These are phyloP conservation scores for Kryptopterus vitreolus DNA, from an alignment of 2,797 vertebrate species.

Conservation along the genomic window DNA sequence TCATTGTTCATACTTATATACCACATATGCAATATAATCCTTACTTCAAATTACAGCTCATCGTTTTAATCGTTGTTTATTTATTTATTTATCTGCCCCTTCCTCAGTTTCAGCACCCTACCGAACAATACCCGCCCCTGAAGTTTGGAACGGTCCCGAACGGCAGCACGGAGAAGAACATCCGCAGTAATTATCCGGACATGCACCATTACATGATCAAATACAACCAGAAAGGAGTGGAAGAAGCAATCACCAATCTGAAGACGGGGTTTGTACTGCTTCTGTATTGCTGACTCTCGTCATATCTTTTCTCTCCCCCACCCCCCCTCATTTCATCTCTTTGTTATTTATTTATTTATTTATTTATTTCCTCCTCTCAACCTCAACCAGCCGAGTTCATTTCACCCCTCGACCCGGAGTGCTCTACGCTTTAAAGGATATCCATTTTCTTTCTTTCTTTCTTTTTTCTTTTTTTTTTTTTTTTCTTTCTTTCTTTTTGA, in stretches of 20 bases:
- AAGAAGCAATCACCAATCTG: conserved; percentile 89
- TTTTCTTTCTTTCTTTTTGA: background rate
- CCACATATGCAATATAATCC: background rate
- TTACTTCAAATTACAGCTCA: background rate
- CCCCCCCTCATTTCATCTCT: background rate
- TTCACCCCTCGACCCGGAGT: conserved; percentile 26
- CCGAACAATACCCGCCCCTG: conserved; percentile 91
- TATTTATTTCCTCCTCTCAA: too few species aligned
- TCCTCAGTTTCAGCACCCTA: conserved; percentile 91
- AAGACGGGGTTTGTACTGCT: conserved; percentile 84
- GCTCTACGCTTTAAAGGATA: background rate
- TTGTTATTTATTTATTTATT: too few species aligned
- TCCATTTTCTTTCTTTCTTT: conserved; percentile 21
- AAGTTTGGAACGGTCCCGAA: conserved; percentile 95
- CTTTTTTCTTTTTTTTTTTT: background rate
- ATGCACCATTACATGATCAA: conserved; percentile 96
- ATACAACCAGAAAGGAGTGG: conserved; percentile 92
- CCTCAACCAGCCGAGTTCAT: conserved; percentile 8
- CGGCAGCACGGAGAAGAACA: conserved; percentile 95
- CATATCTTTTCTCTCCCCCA: conserved; percentile 16
- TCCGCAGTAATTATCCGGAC: conserved; percentile 93
- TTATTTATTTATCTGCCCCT: conserved; percentile 29
- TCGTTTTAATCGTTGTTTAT: background rate
- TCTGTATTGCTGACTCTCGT: conserved; percentile 21
- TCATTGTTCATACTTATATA: background rate